Percentiles rank a stretch among this genome's conserved stretches.
phyloP scores from a whole-genome alignment of 2,113 vertebrate genomes.

The Lophura nycthemera region DNA sequence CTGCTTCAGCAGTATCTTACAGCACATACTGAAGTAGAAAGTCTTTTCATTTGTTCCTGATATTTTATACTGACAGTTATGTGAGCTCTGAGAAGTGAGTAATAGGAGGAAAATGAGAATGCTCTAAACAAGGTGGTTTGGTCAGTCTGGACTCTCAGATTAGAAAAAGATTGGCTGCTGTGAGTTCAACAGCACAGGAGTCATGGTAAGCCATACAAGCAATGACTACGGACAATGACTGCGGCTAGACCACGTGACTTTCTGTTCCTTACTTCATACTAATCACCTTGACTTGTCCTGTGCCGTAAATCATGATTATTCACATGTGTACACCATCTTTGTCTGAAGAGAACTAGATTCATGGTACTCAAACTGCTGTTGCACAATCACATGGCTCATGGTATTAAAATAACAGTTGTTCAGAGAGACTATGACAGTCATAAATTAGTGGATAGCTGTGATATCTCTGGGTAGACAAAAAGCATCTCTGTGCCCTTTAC shows the following conservation, averaged over 20 bases:
- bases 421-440: neutral
- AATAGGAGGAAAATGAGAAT: neutral
- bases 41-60: neutral
- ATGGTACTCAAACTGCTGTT: neutral
- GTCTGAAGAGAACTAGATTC: neutral
- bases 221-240: neutral
- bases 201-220: neutral
- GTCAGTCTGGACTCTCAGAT: neutral
- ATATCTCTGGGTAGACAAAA: neutral
- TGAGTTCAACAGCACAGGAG: neutral
- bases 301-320: neutral
- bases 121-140: neutral
- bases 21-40: neutral
- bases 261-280: neutral
- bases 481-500: neutral
- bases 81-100: neutral
- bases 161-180: neutral
- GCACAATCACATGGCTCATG: neutral
- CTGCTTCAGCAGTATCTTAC: neutral
- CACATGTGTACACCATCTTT: neutral
- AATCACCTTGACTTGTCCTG: neutral
- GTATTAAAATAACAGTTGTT: neutral
- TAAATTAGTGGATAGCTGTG: neutral
- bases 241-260: neutral
- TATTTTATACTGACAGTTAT: neutral